phyloP scores from a whole-genome alignment of 2,888 invertebrate species.

The Pantelozetes paolii region DNA sequence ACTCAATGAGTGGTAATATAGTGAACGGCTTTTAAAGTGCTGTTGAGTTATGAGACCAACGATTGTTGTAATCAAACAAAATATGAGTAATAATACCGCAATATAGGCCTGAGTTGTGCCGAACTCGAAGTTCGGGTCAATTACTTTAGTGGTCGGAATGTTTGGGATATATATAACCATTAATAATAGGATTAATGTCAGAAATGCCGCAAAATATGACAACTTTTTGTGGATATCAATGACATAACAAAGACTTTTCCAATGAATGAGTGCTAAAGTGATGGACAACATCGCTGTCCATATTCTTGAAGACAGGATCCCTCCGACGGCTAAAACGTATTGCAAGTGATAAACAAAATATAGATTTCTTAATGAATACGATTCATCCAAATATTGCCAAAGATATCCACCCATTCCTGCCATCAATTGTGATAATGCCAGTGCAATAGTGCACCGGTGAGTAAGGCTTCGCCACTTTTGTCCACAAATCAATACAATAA shows the following conservation, averaged over 20 bases:
- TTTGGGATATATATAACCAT: constrained; percentile 21
- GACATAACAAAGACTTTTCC: constrained; percentile 76
- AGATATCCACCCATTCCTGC: constrained; percentile 45
- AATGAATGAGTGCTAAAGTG: constrained; percentile 56
- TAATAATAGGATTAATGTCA: constrained; percentile 12
- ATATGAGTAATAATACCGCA: constrained; percentile 40
- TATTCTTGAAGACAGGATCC: constrained; percentile 51
- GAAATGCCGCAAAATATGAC: background rate
- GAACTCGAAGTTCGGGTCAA: constrained; percentile 71
- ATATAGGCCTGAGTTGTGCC: constrained; percentile 69
- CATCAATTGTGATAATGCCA: constrained; percentile 46
- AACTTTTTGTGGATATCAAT: constrained; percentile 65
- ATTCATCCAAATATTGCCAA: constrained; percentile 41
- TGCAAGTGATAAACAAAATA: constrained; percentile 37
- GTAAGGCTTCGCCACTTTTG: constrained; percentile 46
- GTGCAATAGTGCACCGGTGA: constrained; percentile 45
- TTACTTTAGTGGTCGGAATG: constrained; percentile 45
- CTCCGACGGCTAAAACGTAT: constrained; percentile 46
- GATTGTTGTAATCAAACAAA: constrained; percentile 42
- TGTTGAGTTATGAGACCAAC: constrained; percentile 45
- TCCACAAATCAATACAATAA: constrained; percentile 43
- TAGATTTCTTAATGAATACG: constrained; percentile 37
- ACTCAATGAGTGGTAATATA: background rate
- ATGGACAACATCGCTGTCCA: constrained; percentile 51
- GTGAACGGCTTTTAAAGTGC: constrained; percentile 27